Evolutionary conservation across 2,113 vertebrate genomes (phyloP).

Genomic region (Rhinopomastus cyanomelas): DNA sequence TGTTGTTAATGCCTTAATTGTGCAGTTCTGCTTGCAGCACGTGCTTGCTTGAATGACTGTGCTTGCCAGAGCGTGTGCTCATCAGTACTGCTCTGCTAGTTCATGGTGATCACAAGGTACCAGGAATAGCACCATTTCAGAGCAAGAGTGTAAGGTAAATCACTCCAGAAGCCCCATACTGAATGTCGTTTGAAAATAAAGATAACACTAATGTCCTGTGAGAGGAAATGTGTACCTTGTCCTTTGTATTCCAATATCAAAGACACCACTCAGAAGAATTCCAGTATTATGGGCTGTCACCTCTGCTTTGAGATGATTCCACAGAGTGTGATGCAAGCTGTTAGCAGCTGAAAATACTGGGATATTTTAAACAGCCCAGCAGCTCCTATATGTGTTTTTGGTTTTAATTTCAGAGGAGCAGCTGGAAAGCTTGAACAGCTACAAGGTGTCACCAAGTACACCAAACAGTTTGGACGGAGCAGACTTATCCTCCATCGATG

Average conservation of each 20-base stretch:
- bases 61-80: neutral
- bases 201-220: neutral
- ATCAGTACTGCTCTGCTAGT: neutral
- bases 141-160: neutral
- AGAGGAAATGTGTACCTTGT: neutral
- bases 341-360: neutral
- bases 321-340: neutral
- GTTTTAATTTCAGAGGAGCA: conserved; percentile 68
- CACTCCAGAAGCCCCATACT: neutral
- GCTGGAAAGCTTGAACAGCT: conserved; percentile 65
- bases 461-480: conserved; percentile 74
- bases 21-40: neutral
- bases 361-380: neutral
- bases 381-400: neutral
- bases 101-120: neutral
- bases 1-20: neutral
- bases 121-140: neutral
- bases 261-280: neutral
- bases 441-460: conserved; percentile 64
- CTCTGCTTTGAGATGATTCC: neutral
- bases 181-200: neutral
- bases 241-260: neutral
- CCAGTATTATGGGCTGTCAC: neutral
- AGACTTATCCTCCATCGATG: conserved; percentile 88
- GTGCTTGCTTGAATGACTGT: neutral